Evolutionary conservation across 1,140 invertebrate genomes (phyloP), one percentile per base, ranked within the genome.

Genomic region (Holcopasites calliopsidis): DNA sequence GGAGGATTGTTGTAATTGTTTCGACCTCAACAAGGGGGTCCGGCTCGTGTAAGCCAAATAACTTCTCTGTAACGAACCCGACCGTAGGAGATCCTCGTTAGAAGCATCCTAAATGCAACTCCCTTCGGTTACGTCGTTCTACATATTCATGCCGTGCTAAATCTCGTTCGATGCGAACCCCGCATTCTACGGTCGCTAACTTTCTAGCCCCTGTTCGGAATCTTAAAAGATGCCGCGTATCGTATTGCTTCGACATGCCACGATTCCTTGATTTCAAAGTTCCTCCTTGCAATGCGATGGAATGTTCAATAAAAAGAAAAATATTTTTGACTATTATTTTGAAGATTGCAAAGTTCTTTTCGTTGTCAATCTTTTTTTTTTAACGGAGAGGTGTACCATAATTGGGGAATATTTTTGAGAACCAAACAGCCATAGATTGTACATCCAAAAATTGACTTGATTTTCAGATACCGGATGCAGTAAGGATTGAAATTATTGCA

Each of bases 81-180:
- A 44, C 64, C 44, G 74, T 80, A 76, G 78, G 77, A 47, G 57
- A 57, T 73, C 64, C 66, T 82, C 58, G 77, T 81, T 81, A 81
- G 75, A 81, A 73, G 26, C n/a, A 33, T 61, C 73, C 60, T 44
- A 42, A 65, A 69, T 61, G 74, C 65, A 44, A 8, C 35, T 18
- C 40, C 57, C 13, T 52, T 28, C 23, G 40, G 28, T 40, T 28
- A 31, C 10, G 38, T 49, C 13, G 42, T 76, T 87, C 83, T 86
- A 76, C 80, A 87, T 86, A 86, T 85, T 86, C 79, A 85, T 85
- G 83, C 49, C 10, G 18, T 61, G 52, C 58, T 58, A 26, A 77
- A 82, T 80, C 62, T 68, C 13, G 49, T 62, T 71, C 70, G 61
- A 80, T 16, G 38, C 26, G 18, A 62, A 57, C 62, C 42, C 72